Conservation (phyloP, 2,888 invertebrate species). For the Polyommatus iphigenia region DNA sequence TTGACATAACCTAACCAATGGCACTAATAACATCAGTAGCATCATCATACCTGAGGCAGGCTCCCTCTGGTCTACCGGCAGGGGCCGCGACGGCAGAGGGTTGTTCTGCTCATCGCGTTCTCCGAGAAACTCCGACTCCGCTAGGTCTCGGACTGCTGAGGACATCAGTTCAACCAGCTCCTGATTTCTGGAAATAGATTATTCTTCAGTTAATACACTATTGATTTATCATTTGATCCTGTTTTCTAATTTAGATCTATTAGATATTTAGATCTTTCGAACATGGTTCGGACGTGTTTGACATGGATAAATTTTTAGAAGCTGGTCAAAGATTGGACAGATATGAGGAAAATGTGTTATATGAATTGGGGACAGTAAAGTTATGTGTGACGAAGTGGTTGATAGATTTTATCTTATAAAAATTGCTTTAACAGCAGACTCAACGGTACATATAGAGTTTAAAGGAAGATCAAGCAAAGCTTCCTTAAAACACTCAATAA, state of each 20-base stretch:
- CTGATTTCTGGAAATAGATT: slow-evolving; percentile 76
- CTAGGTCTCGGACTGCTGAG: slow-evolving; percentile 91
- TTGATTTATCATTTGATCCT: not conserved
- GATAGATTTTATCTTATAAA: too few species aligned
- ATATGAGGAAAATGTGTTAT: not conserved
- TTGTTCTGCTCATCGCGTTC: slow-evolving; percentile 92
- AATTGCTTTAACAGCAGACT: too few species aligned
- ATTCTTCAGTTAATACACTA: not conserved
- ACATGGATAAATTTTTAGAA: not conserved
- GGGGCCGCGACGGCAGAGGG: slow-evolving; percentile 87
- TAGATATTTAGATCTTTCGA: not conserved
- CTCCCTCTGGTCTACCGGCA: slow-evolving; percentile 65
- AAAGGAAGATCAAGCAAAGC: too few species aligned
- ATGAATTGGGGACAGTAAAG: not conserved
- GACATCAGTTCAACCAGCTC: slow-evolving; percentile 94
- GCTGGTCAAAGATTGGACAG: not conserved
- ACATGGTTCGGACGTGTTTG: too few species aligned
- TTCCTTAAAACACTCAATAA: too few species aligned
- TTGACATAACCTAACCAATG: too few species aligned
- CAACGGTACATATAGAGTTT: too few species aligned
- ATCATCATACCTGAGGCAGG: slow-evolving; percentile 55
- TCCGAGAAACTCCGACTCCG: slow-evolving; percentile 94
- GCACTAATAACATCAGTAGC: not conserved
- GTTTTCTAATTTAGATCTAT: not conserved
- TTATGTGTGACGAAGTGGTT: not conserved